Percentiles rank a stretch among this genome's conserved stretches.
phyloP scores from a whole-genome alignment of 2,113 vertebrate genomes.

The Colistium nudipinnis region DNA sequence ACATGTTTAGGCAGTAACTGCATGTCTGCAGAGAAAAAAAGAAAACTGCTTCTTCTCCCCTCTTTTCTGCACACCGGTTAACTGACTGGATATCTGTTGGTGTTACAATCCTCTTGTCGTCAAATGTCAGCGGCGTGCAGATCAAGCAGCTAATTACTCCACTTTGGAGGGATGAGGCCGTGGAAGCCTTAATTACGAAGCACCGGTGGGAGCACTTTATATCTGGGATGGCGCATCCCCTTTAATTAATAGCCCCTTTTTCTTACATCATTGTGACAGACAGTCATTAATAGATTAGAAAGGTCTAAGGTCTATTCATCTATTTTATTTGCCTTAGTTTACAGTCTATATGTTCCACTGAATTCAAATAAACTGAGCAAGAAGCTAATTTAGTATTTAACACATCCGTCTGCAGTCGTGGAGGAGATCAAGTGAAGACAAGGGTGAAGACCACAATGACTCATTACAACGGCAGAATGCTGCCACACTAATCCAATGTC shows the following conservation, averaged over 20 bases:
- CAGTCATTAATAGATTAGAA: no score
- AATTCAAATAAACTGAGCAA: neutral
- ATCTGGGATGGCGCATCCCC: conserved; percentile 46
- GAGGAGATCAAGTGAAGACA: conserved; percentile 4
- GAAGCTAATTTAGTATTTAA: neutral
- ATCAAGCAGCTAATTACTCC: conserved; percentile 64
- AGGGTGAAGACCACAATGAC: conserved; percentile 13
- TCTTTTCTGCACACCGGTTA: neutral
- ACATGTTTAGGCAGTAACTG: no score
- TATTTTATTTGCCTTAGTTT: neutral
- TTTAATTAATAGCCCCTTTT: no score
- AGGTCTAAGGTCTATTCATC: neutral
- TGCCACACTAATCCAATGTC: conserved; percentile 43
- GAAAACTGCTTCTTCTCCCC: neutral
- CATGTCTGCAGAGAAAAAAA: neutral
- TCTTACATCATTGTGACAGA: neutral
- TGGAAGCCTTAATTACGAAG: conserved; percentile 56
- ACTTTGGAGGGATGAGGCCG: conserved; percentile 47
- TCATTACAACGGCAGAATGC: conserved; percentile 46
- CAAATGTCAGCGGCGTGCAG: conserved; percentile 55
- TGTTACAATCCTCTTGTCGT: conserved; percentile 58
- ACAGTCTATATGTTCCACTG: neutral
- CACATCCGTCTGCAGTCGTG: neutral
- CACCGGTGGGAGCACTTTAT: conserved; percentile 49
- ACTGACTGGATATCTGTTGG: conserved; percentile 16